These are phyloP conservation scores for Heliconius hortense DNA, from an alignment of 2,888 invertebrate genomes.

Conservation along the genomic window DNA sequence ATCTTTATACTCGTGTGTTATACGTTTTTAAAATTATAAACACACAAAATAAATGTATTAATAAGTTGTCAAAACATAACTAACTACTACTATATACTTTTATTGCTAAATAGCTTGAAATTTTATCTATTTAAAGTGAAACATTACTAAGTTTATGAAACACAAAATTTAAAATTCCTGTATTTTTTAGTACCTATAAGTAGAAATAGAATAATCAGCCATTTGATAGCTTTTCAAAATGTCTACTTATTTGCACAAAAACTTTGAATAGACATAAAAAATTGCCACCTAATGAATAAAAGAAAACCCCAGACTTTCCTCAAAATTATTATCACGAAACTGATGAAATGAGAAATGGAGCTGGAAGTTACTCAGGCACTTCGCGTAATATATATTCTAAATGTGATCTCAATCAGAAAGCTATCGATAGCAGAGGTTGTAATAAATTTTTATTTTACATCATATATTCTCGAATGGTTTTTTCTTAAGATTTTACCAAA, in stretches of 20 bases:
- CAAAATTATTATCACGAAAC: slow-evolving; percentile 42
- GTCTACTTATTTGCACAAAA: slow-evolving; percentile 24
- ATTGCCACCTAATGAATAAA: slow-evolving; percentile 37
- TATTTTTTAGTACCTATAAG: no score
- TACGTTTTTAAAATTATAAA: no score
- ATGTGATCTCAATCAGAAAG: slow-evolving; percentile 41
- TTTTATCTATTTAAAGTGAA: no score
- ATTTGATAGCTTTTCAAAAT: not conserved
- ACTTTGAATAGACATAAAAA: slow-evolving; percentile 21
- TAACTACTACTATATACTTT: no score
- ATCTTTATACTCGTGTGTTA: no score
- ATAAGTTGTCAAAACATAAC: no score
- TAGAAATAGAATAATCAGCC: not conserved
- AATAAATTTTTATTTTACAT: slow-evolving; percentile 38
- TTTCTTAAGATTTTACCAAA: slow-evolving; percentile 6
- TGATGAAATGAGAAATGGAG: slow-evolving; percentile 44
- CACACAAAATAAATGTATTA: no score
- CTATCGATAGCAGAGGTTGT: slow-evolving; percentile 40
- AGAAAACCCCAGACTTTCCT: slow-evolving; percentile 39
- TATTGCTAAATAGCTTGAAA: no score
- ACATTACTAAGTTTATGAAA: no score
- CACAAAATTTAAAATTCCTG: no score
- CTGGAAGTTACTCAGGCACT: slow-evolving; percentile 37
- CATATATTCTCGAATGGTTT: slow-evolving; percentile 16
- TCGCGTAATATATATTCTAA: slow-evolving; percentile 41